Evolutionary conservation across 1,140 invertebrate genomes (phyloP).

Genomic region (Scaptomyza montana): DNA sequence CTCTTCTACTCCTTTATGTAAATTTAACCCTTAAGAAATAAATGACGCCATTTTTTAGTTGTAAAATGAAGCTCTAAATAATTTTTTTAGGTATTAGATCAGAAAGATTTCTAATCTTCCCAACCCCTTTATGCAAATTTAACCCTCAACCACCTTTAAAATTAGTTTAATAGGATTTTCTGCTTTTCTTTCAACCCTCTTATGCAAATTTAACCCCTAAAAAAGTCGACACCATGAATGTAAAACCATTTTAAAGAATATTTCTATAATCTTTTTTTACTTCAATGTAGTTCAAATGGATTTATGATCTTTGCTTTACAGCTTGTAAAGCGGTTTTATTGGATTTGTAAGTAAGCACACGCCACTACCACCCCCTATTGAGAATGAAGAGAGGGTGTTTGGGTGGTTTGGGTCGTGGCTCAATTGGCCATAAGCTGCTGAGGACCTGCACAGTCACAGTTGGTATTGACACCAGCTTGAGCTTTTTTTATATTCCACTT

Average conservation of each 20-base stretch:
- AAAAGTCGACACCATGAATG: not conserved
- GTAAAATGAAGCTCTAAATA: too few species aligned
- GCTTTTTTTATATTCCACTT: slow-evolving; percentile 55
- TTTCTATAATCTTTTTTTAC: slow-evolving; percentile 31
- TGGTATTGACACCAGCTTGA: slow-evolving; percentile 74
- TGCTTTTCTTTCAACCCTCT: not conserved
- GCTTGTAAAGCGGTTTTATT: slow-evolving; percentile 83
- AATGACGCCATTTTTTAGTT: slow-evolving; percentile 16
- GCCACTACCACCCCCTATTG: slow-evolving; percentile 21
- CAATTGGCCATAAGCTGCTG: slow-evolving; percentile 79
- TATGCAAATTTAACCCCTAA: slow-evolving; percentile 31
- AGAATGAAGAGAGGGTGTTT: too few species aligned
- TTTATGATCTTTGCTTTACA: slow-evolving; percentile 78
- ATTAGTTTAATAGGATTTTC: not conserved
- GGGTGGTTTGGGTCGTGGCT: slow-evolving; percentile 37
- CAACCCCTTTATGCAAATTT: not conserved
- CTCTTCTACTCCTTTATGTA: slow-evolving; percentile 38
- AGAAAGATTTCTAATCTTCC: slow-evolving; percentile 61
- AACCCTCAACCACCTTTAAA: not conserved
- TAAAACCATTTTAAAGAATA: slow-evolving; percentile 38
- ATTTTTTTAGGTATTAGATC: too few species aligned
- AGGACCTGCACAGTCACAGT: slow-evolving; percentile 59
- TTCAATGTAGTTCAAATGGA: slow-evolving; percentile 40
- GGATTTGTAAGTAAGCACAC: slow-evolving; percentile 57
- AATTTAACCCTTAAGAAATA: slow-evolving; percentile 28